Conservation (phyloP, 2,113 vertebrate genomes). For the Plestiodon gilberti region DNA sequence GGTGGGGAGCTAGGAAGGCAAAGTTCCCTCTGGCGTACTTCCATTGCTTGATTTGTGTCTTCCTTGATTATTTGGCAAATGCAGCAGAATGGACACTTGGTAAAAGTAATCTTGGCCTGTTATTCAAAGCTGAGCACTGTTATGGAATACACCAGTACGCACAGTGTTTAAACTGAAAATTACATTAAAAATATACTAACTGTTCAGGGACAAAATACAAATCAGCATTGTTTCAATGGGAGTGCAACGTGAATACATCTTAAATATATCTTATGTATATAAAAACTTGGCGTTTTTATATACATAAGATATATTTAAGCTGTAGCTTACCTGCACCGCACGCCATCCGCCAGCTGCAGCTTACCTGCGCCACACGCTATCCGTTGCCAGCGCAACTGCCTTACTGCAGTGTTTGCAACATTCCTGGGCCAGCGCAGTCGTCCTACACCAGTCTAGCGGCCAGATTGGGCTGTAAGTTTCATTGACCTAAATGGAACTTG, state of each 20-base stretch:
- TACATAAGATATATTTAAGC: no score
- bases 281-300: no score
- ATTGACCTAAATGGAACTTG: no score
- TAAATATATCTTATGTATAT: not conserved
- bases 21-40: constrained; percentile 47
- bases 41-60: constrained; percentile 38
- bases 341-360: no score
- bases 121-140: constrained; percentile 29
- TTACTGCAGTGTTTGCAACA: no score
- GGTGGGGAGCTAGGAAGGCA: constrained; percentile 38
- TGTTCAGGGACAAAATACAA: not conserved
- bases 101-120: not conserved
- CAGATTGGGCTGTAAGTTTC: no score
- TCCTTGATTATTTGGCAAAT: constrained; percentile 38
- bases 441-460: no score
- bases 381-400: no score
- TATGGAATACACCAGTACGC: not conserved
- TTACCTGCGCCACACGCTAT: no score
- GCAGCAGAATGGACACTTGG: not conserved
- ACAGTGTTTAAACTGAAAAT: not conserved
- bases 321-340: no score
- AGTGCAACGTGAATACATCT: not conserved
- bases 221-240: not conserved
- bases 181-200: not conserved
- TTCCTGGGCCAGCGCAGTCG: no score